Conservation (phyloP, 2,113 vertebrate genomes). For the Scomber japonicus region DNA sequence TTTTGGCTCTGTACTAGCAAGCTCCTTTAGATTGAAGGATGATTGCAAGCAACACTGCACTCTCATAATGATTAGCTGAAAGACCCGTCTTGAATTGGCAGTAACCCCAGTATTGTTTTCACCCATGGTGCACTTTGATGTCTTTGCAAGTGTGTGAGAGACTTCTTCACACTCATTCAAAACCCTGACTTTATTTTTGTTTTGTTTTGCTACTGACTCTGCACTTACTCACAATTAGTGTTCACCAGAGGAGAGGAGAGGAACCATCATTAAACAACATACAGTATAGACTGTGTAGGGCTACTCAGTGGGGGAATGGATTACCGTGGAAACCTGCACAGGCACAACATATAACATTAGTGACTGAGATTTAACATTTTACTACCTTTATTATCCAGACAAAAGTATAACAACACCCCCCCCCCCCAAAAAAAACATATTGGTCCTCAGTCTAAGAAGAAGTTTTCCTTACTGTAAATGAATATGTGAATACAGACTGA, state of each 20-base stretch:
- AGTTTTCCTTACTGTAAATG: too few relatives aligned
- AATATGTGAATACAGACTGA: too few relatives aligned
- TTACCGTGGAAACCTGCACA: conserved; percentile 32
- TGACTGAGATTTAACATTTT: too few relatives aligned
- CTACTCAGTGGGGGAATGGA: conserved; percentile 30
- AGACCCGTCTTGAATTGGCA: conserved; percentile 54
- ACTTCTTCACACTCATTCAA: conserved; percentile 53
- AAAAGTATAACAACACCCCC: too few relatives aligned
- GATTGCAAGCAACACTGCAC: conserved; percentile 69
- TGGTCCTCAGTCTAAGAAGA: too few relatives aligned
- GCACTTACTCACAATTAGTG: conserved; percentile 64
- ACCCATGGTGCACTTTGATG: conserved; percentile 60
- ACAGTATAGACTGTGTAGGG: background rate
- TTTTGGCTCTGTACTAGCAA: conserved; percentile 60
- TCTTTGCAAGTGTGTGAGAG: conserved; percentile 50
- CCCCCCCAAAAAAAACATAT: too few relatives aligned
- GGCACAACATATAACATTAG: background rate
- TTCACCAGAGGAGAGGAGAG: conserved; percentile 43
- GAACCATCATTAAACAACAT: conserved; percentile 34
- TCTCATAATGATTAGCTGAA: conserved; percentile 69
- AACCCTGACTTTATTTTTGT: conserved; percentile 55
- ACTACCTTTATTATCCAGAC: too few relatives aligned
- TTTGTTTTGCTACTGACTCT: conserved; percentile 63
- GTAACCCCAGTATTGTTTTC: conserved; percentile 47
- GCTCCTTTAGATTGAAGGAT: conserved; percentile 70